Evolutionary conservation across 2,888 invertebrate species (phyloP).

Genomic region (Colostygia pectinataria): DNA sequence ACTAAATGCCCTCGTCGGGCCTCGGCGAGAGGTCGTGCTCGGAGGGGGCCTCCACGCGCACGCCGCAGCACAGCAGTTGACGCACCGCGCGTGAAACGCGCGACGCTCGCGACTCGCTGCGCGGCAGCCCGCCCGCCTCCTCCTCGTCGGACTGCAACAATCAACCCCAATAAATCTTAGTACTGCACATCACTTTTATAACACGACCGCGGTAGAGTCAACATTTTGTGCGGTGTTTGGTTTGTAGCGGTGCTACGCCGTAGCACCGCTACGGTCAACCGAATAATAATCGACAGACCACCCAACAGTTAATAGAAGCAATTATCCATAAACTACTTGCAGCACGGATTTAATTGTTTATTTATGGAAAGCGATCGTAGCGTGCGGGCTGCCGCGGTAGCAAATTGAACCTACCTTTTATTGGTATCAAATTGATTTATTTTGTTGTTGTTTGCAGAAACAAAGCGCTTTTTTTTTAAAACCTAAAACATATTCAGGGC

Average conservation of each 20-base stretch:
- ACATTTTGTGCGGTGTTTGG: not conserved
- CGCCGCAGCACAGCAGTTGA: conserved; percentile 72
- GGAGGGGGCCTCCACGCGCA: conserved; percentile 60
- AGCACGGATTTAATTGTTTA: conserved; percentile 15
- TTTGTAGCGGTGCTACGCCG: not conserved
- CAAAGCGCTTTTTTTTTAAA: too few species aligned
- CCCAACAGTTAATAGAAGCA: conserved; percentile 3
- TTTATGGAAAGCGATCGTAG: conserved; percentile 28
- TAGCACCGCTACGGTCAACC: not conserved
- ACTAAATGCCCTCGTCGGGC: conserved; percentile 50
- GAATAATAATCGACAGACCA: not conserved
- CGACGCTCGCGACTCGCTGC: conserved; percentile 64
- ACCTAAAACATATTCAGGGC: too few species aligned
- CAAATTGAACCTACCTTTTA: conserved; percentile 2
- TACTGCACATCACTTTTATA: too few species aligned
- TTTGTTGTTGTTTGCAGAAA: not conserved
- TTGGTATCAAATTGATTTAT: not conserved
- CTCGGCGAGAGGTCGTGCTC: conserved; percentile 58
- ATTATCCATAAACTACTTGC: not conserved
- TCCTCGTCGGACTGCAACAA: conserved; percentile 71
- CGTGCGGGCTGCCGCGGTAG: conserved; percentile 57
- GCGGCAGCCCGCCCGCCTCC: conserved; percentile 76
- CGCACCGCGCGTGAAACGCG: conserved; percentile 66
- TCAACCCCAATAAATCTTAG: too few species aligned
- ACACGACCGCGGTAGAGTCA: too few species aligned